Evolutionary conservation across 2,797 vertebrate genomes (phyloP).

Genomic region (Picus viridis): DNA sequence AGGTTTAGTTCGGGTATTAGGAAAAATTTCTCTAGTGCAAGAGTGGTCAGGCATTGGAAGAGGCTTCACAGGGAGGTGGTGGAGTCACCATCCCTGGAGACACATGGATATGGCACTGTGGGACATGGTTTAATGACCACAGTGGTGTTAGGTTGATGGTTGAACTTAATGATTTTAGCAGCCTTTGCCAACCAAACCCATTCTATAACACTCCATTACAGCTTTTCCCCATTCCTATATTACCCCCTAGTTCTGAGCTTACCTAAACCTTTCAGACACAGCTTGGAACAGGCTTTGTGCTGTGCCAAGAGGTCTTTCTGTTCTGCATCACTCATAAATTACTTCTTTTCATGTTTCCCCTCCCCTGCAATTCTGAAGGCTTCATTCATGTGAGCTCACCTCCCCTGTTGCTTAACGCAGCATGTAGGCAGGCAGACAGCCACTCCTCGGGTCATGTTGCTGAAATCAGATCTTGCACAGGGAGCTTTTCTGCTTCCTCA

Average conservation of each 20-base stretch:
- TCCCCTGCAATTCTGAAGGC: background rate
- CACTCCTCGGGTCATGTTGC: background rate
- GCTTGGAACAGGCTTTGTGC: background rate
- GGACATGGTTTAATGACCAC: too few species aligned
- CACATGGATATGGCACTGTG: too few species aligned
- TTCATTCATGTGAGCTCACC: slow-evolving; percentile 28
- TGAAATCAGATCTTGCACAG: slow-evolving; percentile 5
- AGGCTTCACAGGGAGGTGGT: too few species aligned
- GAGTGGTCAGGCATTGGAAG: too few species aligned
- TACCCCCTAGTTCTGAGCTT: background rate
- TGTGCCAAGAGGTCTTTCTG: background rate
- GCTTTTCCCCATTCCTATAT: background rate
- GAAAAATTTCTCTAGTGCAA: too few species aligned
- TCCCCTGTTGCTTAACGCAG: background rate
- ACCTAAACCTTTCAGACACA: accelerated
- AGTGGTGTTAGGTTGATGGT: too few species aligned
- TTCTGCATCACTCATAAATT: background rate
- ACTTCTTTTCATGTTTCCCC: slow-evolving; percentile 2
- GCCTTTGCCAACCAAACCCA: too few species aligned
- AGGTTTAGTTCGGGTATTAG: too few species aligned
- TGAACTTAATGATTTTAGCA: too few species aligned
- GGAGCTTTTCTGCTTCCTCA: background rate
- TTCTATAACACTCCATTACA: background rate
- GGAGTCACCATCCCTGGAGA: too few species aligned
- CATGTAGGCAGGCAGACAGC: slow-evolving; percentile 1